These are phyloP conservation scores for Plutella xylostella DNA, from an alignment of 2,888 invertebrate species.

Conservation along the genomic window DNA sequence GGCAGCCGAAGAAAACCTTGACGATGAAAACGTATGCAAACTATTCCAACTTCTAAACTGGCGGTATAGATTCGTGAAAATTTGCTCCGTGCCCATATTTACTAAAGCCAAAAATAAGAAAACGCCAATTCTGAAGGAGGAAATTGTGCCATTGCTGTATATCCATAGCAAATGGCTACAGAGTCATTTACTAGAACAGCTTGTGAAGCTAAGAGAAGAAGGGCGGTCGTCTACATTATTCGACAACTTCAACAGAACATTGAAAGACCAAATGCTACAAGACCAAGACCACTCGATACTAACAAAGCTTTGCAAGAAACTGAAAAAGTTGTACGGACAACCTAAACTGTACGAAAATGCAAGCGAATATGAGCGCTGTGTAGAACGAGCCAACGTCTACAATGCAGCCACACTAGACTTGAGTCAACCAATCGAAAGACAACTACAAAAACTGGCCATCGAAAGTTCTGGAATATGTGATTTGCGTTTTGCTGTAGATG, in stretches of 20 bases:
- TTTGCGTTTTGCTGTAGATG: slow-evolving; percentile 33
- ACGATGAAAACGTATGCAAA: slow-evolving; percentile 41
- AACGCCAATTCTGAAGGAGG: slow-evolving; percentile 48
- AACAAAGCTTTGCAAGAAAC: slow-evolving; percentile 44
- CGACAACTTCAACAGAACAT: slow-evolving; percentile 23
- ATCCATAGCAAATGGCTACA: slow-evolving; percentile 81
- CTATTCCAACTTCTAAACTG: slow-evolving; percentile 64
- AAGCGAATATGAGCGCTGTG: slow-evolving; percentile 33
- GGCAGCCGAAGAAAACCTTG: slow-evolving; percentile 28
- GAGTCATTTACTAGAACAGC: slow-evolving; percentile 67
- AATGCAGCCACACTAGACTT: slow-evolving; percentile 35
- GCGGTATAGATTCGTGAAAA: slow-evolving; percentile 56
- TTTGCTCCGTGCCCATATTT: slow-evolving; percentile 46
- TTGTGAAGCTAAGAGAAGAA: slow-evolving; percentile 29
- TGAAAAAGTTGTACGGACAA: slow-evolving; percentile 47
- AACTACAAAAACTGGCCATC: slow-evolving; percentile 28
- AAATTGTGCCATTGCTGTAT: slow-evolving; percentile 71
- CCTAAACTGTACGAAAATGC: slow-evolving; percentile 42
- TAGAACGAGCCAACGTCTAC: slow-evolving; percentile 28
- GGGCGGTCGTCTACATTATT: slow-evolving; percentile 12
- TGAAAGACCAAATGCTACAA: slow-evolving; percentile 23
- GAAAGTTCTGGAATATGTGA: slow-evolving; percentile 27
- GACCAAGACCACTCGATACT: slow-evolving; percentile 32
- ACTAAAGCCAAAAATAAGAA: slow-evolving; percentile 33
- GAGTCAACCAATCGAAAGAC: slow-evolving; percentile 36